These are phyloP conservation scores for Cynocephalus volans DNA, from an alignment of 2,113 vertebrate species.

Conservation along the genomic window DNA sequence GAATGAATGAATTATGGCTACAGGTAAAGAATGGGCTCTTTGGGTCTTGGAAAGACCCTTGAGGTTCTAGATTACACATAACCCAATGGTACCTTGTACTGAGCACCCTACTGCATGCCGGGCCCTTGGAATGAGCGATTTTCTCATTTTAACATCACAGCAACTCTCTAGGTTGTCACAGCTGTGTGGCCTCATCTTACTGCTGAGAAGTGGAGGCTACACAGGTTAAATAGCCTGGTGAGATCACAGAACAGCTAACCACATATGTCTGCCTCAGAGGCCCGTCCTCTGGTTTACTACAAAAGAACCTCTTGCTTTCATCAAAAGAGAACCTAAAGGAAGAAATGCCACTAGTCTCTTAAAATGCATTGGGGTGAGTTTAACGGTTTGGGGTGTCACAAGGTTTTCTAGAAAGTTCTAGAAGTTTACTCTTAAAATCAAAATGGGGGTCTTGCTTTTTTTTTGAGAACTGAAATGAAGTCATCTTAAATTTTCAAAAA, in stretches of 20 bases:
- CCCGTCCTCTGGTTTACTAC: neutral
- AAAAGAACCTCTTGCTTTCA: neutral
- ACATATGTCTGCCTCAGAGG: neutral
- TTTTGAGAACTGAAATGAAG: slow-evolving; percentile 21
- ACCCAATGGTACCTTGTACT: neutral
- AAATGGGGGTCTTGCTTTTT: neutral
- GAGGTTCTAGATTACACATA: neutral
- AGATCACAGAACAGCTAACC: neutral
- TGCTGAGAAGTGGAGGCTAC: neutral
- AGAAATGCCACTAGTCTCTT: neutral
- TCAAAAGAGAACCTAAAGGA: neutral
- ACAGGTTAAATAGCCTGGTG: accelerated
- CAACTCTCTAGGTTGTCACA: accelerated
- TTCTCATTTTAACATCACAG: neutral
- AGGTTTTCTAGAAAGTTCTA: neutral
- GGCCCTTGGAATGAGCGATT: neutral
- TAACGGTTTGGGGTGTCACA: neutral
- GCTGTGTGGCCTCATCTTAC: neutral
- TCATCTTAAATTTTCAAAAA: neutral
- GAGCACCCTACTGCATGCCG: neutral
- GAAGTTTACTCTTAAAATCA: neutral
- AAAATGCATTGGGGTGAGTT: neutral
- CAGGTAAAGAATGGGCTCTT: neutral
- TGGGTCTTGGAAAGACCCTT: neutral
- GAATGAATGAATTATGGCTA: neutral